Conservation (phyloP, 23 tunicate genomes). For the Clavelina lepadiformis region DNA sequence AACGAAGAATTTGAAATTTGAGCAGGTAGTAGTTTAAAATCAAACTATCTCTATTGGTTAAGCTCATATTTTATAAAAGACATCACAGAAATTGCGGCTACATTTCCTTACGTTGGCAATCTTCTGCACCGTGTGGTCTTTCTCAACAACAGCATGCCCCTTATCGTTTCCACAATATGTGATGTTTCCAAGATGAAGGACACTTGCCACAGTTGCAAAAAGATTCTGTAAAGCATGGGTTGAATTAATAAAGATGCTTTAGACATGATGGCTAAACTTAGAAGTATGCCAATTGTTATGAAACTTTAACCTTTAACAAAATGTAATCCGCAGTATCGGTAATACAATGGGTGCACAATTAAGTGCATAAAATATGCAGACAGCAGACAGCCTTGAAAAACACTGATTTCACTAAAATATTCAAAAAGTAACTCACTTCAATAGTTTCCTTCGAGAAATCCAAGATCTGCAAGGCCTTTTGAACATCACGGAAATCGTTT, state of each 20-base stretch:
- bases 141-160: constrained; percentile 44
- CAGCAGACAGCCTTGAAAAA: too few species aligned
- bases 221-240: constrained; percentile 53
- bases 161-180: constrained; percentile 30
- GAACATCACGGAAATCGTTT: constrained; percentile 57
- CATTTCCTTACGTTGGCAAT: constrained; percentile 31
- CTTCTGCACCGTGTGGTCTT: constrained; percentile 32
- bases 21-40: too few species aligned
- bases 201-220: constrained; percentile 58
- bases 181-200: constrained; percentile 90
- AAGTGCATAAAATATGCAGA: too few species aligned
- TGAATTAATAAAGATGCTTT: too few species aligned
- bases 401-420: too few species aligned
- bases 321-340: too few species aligned
- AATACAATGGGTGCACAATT: too few species aligned
- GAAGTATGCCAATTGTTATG: too few species aligned
- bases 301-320: too few species aligned
- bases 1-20: too few species aligned
- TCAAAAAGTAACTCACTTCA: constrained; percentile 17
- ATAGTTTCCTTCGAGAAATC: constrained; percentile 46
- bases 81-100: neutral
- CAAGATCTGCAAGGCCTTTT: constrained; percentile 80
- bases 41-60: too few species aligned
- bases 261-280: too few species aligned
- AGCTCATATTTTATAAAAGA: neutral